Conservation (phyloP, 2,888 invertebrate species). For the Lacanobia oleracea region DNA sequence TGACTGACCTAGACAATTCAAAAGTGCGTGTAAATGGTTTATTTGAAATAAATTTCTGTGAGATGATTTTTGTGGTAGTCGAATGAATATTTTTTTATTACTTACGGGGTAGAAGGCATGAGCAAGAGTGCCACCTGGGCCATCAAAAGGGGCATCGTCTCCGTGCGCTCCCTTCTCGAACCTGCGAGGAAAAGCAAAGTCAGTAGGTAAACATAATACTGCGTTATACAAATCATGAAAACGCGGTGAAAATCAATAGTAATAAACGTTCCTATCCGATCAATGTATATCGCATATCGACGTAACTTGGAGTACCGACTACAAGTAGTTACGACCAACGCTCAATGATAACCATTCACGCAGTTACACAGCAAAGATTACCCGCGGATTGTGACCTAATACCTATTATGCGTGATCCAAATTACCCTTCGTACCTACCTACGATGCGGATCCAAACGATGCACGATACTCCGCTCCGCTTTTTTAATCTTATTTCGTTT, state of each 20-base stretch:
- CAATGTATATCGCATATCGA: constrained; percentile 11
- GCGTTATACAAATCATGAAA: constrained; percentile 1
- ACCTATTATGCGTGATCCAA: constrained; percentile 75
- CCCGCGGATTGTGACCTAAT: constrained; percentile 79
- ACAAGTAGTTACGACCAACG: constrained; percentile 52
- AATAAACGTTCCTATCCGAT: constrained; percentile 23
- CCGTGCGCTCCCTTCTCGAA: constrained; percentile 98
- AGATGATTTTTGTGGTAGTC: background rate
- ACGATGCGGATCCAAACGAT: constrained; percentile 67
- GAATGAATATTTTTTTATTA: constrained; percentile 58
- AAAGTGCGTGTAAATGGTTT: too few species aligned
- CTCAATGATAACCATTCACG: constrained; percentile 77
- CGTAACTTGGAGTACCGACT: constrained; percentile 39
- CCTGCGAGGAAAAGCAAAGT: constrained; percentile 70
- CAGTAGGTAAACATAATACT: background rate
- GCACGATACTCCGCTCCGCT: constrained; percentile 32
- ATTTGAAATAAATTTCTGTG: background rate
- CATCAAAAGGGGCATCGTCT: constrained; percentile 99
- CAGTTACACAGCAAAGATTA: constrained; percentile 83
- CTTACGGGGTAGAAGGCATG: constrained; percentile 98
- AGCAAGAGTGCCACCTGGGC: constrained; percentile 98
- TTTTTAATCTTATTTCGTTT: constrained; percentile 42
- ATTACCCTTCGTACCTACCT: constrained; percentile 61
- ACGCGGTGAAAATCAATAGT: constrained; percentile 1
- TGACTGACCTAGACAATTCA: too few species aligned